Percentiles rank a stretch among this genome's conserved stretches.
phyloP scores from a whole-genome alignment of 1,140 invertebrate species.

The Drosophila neocordata region DNA sequence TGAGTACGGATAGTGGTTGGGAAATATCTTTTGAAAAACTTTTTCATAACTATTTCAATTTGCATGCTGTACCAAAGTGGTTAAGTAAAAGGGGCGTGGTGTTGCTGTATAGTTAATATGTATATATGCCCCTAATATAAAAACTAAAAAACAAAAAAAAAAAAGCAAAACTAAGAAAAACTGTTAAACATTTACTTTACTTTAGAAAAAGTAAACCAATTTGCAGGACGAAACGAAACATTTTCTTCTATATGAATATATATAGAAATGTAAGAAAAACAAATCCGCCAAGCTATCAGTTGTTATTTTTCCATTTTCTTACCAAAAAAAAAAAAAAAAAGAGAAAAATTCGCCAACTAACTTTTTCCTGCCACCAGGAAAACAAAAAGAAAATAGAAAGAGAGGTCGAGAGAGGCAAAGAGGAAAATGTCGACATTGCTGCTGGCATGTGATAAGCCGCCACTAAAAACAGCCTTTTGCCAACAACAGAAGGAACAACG shows the following conservation, averaged over 20 bases:
- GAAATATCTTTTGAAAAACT: conserved; percentile 6
- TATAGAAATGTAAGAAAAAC: too few species aligned
- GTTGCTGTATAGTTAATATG: too few species aligned
- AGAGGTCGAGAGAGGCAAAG: too few species aligned
- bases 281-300: not conserved
- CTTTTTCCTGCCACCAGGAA: not conserved
- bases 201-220: too few species aligned
- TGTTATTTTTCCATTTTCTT: not conserved
- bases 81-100: not conserved
- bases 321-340: not conserved
- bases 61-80: not conserved
- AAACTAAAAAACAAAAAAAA: too few species aligned
- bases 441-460: conserved; percentile 7
- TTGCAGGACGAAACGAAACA: too few species aligned
- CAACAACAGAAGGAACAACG: not conserved
- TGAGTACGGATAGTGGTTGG: not conserved
- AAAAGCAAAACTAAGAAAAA: too few species aligned
- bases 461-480: not conserved
- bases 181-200: too few species aligned
- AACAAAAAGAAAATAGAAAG: not conserved
- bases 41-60: conserved; percentile 7
- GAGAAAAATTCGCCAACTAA: too few species aligned
- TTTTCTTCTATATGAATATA: too few species aligned
- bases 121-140: not conserved
- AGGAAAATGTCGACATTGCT: not conserved